phyloP scores from a whole-genome alignment of 2,888 invertebrate species.

The Chouioia cunea region DNA sequence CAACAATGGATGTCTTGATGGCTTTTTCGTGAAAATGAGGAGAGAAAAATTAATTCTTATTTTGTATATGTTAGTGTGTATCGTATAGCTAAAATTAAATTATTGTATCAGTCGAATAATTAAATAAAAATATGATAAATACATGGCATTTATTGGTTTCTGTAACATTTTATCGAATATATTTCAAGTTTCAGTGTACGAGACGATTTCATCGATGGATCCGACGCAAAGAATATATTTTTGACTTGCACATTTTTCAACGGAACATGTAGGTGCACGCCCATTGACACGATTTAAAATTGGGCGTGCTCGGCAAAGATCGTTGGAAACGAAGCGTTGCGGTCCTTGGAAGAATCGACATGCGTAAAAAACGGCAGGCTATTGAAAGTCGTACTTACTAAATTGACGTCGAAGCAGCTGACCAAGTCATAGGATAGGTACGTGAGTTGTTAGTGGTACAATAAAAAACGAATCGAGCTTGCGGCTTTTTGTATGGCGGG shows the following conservation, averaged over 20 bases:
- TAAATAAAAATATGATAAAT: conserved; percentile 1
- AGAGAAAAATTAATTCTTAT: conserved; percentile 2
- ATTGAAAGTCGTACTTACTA: too few species aligned
- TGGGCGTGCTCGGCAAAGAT: conserved; percentile 14
- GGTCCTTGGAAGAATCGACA: background rate
- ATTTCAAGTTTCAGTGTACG: too few species aligned
- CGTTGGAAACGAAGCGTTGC: conserved; percentile 20
- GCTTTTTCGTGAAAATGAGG: too few species aligned
- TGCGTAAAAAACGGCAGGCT: background rate
- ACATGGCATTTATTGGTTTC: background rate
- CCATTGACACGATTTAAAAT: conserved; percentile 1
- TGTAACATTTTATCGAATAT: too few species aligned
- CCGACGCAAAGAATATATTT: conserved; percentile 5
- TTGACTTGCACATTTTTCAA: conserved; percentile 21
- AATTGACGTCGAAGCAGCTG: too few species aligned
- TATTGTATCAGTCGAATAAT: background rate
- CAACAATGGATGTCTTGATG: too few species aligned
- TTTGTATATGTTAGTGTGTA: background rate
- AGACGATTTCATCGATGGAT: too few species aligned
- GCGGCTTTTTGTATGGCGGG: background rate
- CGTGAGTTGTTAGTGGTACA: too few species aligned
- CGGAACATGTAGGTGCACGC: conserved; percentile 25
- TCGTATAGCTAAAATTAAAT: too few species aligned
- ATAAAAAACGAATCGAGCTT: too few species aligned
- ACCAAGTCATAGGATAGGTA: too few species aligned